phyloP scores from a whole-genome alignment of 2,888 invertebrate genomes.

The Cheilosia pagana region DNA sequence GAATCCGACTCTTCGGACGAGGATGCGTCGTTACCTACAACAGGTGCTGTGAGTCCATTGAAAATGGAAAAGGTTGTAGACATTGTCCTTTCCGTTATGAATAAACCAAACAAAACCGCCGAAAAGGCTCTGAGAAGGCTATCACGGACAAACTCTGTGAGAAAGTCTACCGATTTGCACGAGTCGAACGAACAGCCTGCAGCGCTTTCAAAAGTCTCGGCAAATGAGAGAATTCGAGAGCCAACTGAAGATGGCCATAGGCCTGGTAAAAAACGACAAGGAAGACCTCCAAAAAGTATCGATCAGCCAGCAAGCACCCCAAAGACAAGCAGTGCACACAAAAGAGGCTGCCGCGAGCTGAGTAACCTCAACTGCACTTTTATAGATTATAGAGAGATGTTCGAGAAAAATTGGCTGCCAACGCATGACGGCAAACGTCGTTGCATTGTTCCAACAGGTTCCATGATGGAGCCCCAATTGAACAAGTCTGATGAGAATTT shows the following conservation, averaged over 20 bases:
- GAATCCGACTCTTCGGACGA: constrained; percentile 30
- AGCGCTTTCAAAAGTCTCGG: too few relatives aligned
- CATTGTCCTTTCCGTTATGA: constrained; percentile 44
- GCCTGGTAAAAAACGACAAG: neutral
- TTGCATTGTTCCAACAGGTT: neutral
- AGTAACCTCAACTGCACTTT: constrained; percentile 59
- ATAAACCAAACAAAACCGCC: constrained; percentile 8
- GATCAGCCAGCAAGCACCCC: neutral
- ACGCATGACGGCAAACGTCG: constrained; percentile 48
- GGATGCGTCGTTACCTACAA: neutral
- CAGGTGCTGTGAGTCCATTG: constrained; percentile 19
- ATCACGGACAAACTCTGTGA: neutral
- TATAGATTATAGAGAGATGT: constrained; percentile 47
- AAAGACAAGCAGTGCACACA: constrained; percentile 4
- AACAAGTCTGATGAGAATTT: neutral
- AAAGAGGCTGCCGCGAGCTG: constrained; percentile 48
- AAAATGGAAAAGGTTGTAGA: constrained; percentile 28
- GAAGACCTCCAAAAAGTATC: neutral
- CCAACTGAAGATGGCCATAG: neutral
- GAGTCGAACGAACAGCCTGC: neutral
- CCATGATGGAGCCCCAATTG: neutral
- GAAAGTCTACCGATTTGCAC: neutral
- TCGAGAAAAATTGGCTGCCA: constrained; percentile 34
- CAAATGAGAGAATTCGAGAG: too few relatives aligned
- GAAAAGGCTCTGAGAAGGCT: neutral